These are phyloP conservation scores for Mormyrus iriodes DNA, from an alignment of 2,113 vertebrate genomes.

Conservation along the genomic window DNA sequence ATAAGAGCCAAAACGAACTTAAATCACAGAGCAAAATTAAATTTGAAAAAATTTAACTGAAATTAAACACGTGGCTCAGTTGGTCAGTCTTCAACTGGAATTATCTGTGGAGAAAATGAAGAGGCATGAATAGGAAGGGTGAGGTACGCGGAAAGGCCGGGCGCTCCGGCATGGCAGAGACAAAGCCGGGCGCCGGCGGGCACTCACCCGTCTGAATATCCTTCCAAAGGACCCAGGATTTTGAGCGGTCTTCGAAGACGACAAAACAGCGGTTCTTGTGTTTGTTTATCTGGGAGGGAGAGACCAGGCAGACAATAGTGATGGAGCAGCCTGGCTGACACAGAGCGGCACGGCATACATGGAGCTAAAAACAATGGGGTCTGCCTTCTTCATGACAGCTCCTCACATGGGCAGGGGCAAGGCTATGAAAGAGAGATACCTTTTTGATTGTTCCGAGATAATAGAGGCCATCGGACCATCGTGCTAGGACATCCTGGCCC, in stretches of 20 bases:
- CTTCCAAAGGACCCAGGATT: slow-evolving; percentile 98
- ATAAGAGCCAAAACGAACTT: not conserved
- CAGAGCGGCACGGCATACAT: not conserved
- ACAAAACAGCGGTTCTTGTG: slow-evolving; percentile 93
- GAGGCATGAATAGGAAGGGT: slow-evolving; percentile 16
- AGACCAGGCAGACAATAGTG: not conserved
- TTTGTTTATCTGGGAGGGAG: slow-evolving; percentile 79
- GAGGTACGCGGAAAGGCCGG: not conserved
- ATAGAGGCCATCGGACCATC: slow-evolving; percentile 98
- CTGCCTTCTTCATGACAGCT: not conserved
- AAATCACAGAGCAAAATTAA: slow-evolving; percentile 17
- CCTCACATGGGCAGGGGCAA: not conserved
- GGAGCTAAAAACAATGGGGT: not conserved
- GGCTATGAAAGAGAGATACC: slow-evolving; percentile 50
- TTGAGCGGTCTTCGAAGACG: slow-evolving; percentile 95
- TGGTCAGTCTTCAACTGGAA: slow-evolving; percentile 23
- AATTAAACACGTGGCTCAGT: slow-evolving; percentile 12
- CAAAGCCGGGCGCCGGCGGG: not conserved
- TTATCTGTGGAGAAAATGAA: slow-evolving; percentile 23
- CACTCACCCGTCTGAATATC: slow-evolving; percentile 93
- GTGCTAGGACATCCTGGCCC: slow-evolving; percentile 96
- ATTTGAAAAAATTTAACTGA: not conserved
- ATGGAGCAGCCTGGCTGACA: not conserved
- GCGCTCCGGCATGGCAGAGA: not conserved
- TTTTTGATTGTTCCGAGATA: slow-evolving; percentile 98